These are phyloP conservation scores for Nothocercus julius DNA, from an alignment of 2,113 vertebrate species.

Conservation along the genomic window DNA sequence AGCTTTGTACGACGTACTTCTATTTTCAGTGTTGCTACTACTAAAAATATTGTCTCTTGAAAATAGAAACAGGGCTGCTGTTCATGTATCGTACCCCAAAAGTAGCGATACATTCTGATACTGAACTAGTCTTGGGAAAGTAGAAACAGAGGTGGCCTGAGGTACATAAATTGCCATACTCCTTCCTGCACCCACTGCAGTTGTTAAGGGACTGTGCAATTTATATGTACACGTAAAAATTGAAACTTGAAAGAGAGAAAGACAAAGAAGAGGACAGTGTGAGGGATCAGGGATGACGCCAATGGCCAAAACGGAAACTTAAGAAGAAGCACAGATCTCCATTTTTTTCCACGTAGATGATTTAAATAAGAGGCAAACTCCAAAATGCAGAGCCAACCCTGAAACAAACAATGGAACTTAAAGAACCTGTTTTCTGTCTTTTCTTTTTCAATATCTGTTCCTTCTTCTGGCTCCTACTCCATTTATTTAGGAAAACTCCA, in stretches of 20 bases:
- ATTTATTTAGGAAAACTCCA: not conserved
- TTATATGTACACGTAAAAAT: not conserved
- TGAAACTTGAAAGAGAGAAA: not conserved
- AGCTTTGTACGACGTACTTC: not conserved
- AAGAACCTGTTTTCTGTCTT: not conserved
- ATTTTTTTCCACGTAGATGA: not conserved
- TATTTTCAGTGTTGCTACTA: not conserved
- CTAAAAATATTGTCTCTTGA: not conserved
- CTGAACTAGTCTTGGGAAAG: not conserved
- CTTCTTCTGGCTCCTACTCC: rapidly evolving
- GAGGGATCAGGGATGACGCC: not conserved
- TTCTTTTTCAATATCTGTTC: rapidly evolving
- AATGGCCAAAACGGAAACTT: not conserved
- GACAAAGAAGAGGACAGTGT: not conserved
- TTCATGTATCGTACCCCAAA: not conserved
- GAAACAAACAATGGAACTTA: not conserved
- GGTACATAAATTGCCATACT: not conserved
- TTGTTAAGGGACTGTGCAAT: not conserved
- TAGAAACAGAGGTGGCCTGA: not conserved
- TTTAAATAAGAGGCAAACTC: not conserved
- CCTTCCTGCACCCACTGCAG: not conserved
- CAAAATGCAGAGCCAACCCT: not conserved
- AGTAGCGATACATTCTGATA: not conserved
- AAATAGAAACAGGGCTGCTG: not conserved
- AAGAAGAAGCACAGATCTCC: not conserved